A percentile compares a stretch with the other conserved stretches of the same genome.
These are phyloP conservation scores for Synanthedon andrenaeformis DNA, from an alignment of 2,888 invertebrate species.

Conservation along the genomic window DNA sequence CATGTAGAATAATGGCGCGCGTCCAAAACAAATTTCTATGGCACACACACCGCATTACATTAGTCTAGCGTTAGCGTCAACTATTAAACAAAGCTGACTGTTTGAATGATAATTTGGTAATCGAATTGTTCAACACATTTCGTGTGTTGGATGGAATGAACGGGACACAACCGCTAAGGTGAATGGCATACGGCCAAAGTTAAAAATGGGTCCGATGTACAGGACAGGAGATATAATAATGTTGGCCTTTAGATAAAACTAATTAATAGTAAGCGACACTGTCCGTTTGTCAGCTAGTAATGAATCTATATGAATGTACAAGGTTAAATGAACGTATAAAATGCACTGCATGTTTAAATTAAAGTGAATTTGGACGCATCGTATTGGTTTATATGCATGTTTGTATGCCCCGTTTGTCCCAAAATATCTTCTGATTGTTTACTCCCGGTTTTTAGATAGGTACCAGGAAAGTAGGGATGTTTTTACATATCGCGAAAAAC, in stretches of 20 bases:
- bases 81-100: neutral
- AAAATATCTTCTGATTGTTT: no score
- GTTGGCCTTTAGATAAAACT: slow-evolving; percentile 47
- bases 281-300: neutral
- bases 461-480: neutral
- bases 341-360: no score
- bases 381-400: no score
- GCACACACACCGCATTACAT: neutral
- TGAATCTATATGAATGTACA: neutral
- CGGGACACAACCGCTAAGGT: slow-evolving; percentile 31
- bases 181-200: slow-evolving; percentile 56
- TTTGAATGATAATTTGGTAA: neutral
- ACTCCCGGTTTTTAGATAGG: neutral
- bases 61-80: neutral
- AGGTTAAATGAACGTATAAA: neutral
- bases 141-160: slow-evolving; percentile 40
- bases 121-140: slow-evolving; percentile 3
- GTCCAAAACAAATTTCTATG: slow-evolving; percentile 14
- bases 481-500: slow-evolving; percentile 9
- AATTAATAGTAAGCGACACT: slow-evolving; percentile 5
- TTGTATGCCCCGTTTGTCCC: no score
- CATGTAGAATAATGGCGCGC: slow-evolving; percentile 1
- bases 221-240: slow-evolving; percentile 44
- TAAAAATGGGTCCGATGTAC: slow-evolving; percentile 29
- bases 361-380: no score